Evolutionary conservation across 2,888 invertebrate genomes (phyloP).

Genomic region (Drosophila cracens): DNA sequence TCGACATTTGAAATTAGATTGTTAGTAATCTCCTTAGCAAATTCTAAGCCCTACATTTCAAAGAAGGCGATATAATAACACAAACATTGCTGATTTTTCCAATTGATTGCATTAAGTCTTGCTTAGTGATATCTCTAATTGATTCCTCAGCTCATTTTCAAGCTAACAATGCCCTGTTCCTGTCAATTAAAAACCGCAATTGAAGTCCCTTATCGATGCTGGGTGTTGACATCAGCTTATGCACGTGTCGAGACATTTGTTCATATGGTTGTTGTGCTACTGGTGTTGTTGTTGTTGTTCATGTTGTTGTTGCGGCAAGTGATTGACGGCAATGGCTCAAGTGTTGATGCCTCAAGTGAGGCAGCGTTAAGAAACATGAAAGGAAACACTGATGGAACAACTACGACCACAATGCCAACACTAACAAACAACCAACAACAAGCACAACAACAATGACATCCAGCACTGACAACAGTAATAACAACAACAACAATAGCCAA

Average conservation of each 20-base stretch:
- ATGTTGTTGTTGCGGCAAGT: constrained; percentile 28
- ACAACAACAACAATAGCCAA: constrained; percentile 7
- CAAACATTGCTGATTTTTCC: neutral
- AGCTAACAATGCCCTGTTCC: neutral
- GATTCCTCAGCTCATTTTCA: neutral
- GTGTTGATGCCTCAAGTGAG: constrained; percentile 33
- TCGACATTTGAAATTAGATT: neutral
- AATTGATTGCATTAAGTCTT: neutral
- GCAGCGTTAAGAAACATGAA: constrained; percentile 34
- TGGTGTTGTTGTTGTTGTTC: constrained; percentile 15
- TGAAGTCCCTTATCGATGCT: neutral
- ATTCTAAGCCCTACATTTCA: neutral
- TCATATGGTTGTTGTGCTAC: neutral
- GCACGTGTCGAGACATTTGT: constrained; percentile 33
- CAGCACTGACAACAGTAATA: constrained; percentile 9
- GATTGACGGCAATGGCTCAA: constrained; percentile 47
- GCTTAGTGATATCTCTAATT: neutral
- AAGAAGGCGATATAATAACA: neutral
- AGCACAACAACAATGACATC: constrained; percentile 14
- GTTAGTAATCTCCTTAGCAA: neutral
- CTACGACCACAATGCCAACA: constrained; percentile 39
- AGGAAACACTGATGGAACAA: constrained; percentile 51
- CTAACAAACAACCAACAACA: constrained; percentile 41
- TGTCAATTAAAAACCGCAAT: constrained; percentile 13
- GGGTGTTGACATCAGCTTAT: constrained; percentile 21